Conservation (phyloP, 2,113 vertebrate genomes). For the Oplegnathus fasciatus region DNA sequence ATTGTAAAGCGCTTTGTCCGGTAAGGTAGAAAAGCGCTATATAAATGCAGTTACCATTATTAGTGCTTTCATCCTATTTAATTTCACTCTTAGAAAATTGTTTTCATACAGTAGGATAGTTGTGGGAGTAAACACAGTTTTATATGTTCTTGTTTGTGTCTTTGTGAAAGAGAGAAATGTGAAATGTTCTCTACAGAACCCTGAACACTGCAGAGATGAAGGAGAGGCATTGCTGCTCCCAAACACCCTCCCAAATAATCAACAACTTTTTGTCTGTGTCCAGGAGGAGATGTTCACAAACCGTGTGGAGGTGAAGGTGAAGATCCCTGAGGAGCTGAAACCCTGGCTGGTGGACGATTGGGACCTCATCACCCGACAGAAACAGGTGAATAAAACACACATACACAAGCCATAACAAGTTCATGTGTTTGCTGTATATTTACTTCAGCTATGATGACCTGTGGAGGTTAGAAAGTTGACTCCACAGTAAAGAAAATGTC, state of each 20-base stretch:
- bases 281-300: constrained; percentile 99
- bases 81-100: not conserved
- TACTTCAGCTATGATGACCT: not conserved
- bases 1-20: no score
- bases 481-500: not conserved
- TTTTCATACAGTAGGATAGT: not conserved
- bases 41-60: no score
- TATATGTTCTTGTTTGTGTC: not conserved
- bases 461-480: not conserved
- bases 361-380: constrained; percentile 98
- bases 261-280: constrained; percentile 11
- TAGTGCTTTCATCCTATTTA: not conserved
- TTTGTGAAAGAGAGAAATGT: not conserved
- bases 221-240: not conserved
- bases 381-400: constrained; percentile 87
- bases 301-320: constrained; percentile 98
- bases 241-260: not conserved
- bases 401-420: not conserved
- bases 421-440: not conserved
- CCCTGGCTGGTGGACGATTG: constrained; percentile 99
- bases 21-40: no score
- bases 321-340: constrained; percentile 97
- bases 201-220: not conserved
- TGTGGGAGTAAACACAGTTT: not conserved
- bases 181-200: not conserved